Evolutionary conservation across 2,888 invertebrate species (phyloP).

Genomic region (Drosophila neonasuta): DNA sequence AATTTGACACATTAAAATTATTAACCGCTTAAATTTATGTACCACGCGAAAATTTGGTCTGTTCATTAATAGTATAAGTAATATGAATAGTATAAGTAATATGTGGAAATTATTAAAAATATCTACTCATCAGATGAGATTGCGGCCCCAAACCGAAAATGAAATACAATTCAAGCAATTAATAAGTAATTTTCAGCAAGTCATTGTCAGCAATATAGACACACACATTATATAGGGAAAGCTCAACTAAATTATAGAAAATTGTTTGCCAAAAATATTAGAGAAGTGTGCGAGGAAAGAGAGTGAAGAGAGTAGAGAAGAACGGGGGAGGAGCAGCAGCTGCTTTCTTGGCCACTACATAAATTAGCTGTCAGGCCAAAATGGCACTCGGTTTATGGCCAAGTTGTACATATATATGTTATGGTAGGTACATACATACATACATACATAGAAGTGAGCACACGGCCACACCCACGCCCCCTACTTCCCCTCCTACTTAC

Average conservation of each 20-base stretch:
- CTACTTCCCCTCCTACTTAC: background rate
- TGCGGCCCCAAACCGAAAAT: background rate
- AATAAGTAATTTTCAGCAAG: constrained; percentile 27
- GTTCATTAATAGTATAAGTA: constrained; percentile 21
- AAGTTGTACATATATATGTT: constrained; percentile 39
- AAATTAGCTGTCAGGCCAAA: constrained; percentile 78
- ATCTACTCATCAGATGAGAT: background rate
- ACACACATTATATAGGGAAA: background rate
- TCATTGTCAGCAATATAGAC: constrained; percentile 4
- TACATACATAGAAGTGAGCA: constrained; percentile 9
- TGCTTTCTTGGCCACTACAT: constrained; percentile 75
- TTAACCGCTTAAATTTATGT: constrained; percentile 12
- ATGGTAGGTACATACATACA: constrained; percentile 25
- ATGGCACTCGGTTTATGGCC: constrained; percentile 65
- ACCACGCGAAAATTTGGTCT: background rate
- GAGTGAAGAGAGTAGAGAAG: background rate
- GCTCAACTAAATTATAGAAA: constrained; percentile 64
- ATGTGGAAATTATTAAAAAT: constrained; percentile 4
- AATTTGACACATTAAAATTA: background rate
- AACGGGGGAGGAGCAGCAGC: constrained; percentile 47
- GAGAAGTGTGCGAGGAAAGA: constrained; percentile 51
- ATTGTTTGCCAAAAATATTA: constrained; percentile 67
- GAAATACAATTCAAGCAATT: constrained; percentile 29
- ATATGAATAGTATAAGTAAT: background rate
- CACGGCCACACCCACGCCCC: constrained; percentile 33